phyloP scores from a whole-genome alignment of 2,113 vertebrate genomes.

The Pteropus alecto region DNA sequence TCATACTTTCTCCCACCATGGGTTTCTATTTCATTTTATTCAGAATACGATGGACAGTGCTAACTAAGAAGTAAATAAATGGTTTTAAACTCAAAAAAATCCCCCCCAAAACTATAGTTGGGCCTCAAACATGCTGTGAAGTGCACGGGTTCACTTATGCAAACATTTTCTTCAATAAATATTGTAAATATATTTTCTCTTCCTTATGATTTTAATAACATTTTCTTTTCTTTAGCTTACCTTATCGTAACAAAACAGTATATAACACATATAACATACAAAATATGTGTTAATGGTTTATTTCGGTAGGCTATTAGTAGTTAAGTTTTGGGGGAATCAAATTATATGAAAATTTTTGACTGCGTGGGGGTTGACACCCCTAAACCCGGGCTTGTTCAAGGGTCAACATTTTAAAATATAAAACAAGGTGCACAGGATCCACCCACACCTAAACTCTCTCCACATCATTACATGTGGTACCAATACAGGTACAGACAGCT shows the following conservation, averaged over 20 bases:
- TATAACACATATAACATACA: neutral
- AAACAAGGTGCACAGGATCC: neutral
- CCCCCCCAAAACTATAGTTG: neutral
- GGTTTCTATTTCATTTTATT: conserved; percentile 7
- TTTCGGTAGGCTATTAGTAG: neutral
- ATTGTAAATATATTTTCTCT: neutral
- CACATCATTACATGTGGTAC: neutral
- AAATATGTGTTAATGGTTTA: neutral
- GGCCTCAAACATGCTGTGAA: neutral
- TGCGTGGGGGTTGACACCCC: neutral
- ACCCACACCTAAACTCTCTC: neutral
- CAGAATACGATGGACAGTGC: neutral
- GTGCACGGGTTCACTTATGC: neutral
- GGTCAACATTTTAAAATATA: neutral
- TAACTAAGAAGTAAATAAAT: neutral
- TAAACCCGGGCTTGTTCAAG: neutral
- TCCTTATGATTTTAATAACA: neutral
- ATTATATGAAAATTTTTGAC: neutral
- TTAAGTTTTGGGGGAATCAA: neutral
- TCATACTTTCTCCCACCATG: neutral
- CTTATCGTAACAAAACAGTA: neutral
- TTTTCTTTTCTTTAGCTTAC: neutral
- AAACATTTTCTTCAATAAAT: neutral
- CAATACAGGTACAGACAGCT: neutral
- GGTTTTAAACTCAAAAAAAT: neutral